Evolutionary conservation across 2,113 vertebrate species (phyloP).

Genomic region (Pipra filicauda): DNA sequence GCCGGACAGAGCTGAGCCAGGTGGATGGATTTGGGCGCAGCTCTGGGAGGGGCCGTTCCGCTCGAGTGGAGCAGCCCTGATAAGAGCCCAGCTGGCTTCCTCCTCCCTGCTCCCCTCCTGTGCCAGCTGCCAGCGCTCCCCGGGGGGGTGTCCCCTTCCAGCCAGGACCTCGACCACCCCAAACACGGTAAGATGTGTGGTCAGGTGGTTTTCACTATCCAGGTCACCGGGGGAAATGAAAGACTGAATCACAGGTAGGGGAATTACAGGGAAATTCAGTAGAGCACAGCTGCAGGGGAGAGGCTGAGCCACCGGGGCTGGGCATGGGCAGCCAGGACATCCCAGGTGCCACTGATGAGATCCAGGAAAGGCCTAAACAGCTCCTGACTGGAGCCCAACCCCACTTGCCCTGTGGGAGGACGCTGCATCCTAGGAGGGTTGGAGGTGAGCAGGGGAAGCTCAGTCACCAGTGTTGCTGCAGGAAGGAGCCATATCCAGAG

Average conservation of each 20-base stretch:
- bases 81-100: not conserved
- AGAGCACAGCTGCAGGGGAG: not conserved
- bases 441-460: not conserved
- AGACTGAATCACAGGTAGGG: not conserved
- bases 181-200: not conserved
- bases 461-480: accelerated
- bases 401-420: accelerated
- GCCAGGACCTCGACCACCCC: not conserved
- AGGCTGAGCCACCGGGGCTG: not conserved
- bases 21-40: not conserved
- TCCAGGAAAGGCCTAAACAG: not conserved
- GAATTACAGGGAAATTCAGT: not conserved
- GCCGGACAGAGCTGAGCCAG: accelerated
- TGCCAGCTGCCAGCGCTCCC: not conserved
- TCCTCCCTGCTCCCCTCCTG: not conserved
- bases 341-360: not conserved
- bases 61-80: not conserved
- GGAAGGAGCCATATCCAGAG: not conserved
- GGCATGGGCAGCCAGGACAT: not conserved
- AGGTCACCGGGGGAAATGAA: not conserved
- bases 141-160: not conserved
- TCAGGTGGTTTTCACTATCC: not conserved
- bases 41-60: not conserved
- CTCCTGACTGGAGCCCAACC: not conserved
- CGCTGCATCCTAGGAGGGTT: not conserved